Conservation (phyloP, 2,113 vertebrate genomes). For the Tor tambroides region DNA sequence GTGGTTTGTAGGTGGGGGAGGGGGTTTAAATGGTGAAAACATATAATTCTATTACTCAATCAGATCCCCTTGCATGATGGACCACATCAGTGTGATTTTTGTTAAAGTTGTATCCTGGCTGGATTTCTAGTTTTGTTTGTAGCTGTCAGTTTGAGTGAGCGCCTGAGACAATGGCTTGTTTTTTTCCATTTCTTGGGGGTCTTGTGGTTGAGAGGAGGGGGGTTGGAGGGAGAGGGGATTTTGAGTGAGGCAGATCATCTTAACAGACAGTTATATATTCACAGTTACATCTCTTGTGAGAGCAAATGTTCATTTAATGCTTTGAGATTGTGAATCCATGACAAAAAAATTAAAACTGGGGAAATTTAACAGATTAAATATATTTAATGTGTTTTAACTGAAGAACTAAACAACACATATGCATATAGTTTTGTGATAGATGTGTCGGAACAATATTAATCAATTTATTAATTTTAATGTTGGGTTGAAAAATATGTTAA, state of each 20-base stretch:
- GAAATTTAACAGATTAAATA: not conserved
- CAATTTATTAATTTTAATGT: not conserved
- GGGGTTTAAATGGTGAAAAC: not conserved
- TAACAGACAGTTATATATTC: not conserved
- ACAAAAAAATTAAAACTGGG: not conserved
- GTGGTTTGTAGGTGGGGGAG: not conserved
- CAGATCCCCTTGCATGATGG: not conserved
- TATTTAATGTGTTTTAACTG: not conserved
- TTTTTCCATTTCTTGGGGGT: not conserved
- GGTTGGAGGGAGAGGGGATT: not conserved
- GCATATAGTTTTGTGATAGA: not conserved
- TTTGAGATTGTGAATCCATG: not conserved
- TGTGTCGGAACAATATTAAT: too few species aligned
- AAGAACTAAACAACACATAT: not conserved
- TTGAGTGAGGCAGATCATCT: not conserved
- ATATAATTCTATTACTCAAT: not conserved
- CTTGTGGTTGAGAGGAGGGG: slow-evolving; percentile 21
- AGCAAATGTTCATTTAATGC: not conserved
- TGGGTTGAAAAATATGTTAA: not conserved
- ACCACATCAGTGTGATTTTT: not conserved
- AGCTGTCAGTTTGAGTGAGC: not conserved
- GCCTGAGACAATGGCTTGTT: not conserved
- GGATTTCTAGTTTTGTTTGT: not conserved
- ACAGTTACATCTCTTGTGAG: not conserved
- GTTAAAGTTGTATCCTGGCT: not conserved